Conservation (phyloP, 2,888 invertebrate species). For the Eupithecia insigniata region DNA sequence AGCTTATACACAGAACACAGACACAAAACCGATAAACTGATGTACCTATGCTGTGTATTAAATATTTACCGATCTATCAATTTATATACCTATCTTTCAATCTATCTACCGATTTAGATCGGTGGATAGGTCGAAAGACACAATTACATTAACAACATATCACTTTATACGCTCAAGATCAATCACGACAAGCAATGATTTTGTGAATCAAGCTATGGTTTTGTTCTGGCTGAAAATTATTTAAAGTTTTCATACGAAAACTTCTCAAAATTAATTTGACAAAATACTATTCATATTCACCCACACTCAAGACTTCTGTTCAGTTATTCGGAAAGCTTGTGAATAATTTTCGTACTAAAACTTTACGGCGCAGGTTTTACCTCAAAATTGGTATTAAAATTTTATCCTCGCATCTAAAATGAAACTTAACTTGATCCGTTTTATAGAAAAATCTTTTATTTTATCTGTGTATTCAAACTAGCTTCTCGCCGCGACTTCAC, state of each 20-base stretch:
- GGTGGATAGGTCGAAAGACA: too few relatives aligned
- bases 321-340: constrained; percentile 3
- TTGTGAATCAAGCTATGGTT: neutral
- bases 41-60: neutral
- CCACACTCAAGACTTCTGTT: neutral
- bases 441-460: neutral
- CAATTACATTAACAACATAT: too few relatives aligned
- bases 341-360: neutral
- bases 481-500: neutral
- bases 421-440: neutral
- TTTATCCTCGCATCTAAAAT: neutral
- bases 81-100: too few relatives aligned
- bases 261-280: neutral
- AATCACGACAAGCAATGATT: neutral
- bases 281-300: neutral
- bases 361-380: neutral
- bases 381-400: neutral
- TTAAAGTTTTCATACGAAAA: neutral
- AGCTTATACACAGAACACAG: too few relatives aligned
- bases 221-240: neutral
- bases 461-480: neutral
- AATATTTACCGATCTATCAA: neutral
- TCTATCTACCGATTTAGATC: too few relatives aligned
- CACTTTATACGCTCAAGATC: neutral
- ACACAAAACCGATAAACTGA: neutral